Conservation (phyloP, 2,113 vertebrate species). For the Ia io region DNA sequence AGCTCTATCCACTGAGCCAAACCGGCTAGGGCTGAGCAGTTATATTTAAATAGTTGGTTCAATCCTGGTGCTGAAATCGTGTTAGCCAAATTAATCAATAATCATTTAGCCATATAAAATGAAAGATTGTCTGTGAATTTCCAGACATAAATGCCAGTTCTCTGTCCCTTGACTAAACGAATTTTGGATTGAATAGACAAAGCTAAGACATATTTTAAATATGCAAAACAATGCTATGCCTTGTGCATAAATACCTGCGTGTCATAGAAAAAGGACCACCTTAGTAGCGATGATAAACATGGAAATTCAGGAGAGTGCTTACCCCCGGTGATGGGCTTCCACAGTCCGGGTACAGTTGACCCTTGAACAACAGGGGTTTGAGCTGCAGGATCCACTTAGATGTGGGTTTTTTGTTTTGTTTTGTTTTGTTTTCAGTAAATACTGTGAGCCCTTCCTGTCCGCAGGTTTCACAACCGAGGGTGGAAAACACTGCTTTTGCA, state of each 20-base stretch:
- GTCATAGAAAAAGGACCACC: neutral
- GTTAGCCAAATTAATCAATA: neutral
- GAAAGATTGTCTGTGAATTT: neutral
- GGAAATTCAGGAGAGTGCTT: neutral
- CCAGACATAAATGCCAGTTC: neutral
- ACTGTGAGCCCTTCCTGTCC: neutral
- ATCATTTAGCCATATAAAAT: neutral
- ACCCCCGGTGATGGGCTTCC: neutral
- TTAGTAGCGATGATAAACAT: neutral
- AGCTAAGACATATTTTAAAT: neutral
- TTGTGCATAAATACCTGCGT: neutral
- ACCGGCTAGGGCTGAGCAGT: too few species aligned
- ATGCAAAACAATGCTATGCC: neutral
- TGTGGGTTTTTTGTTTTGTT: too few species aligned
- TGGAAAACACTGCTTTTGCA: neutral
- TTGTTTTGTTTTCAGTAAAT: neutral
- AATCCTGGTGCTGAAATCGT: neutral
- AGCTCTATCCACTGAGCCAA: too few species aligned
- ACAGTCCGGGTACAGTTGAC: neutral
- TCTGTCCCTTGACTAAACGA: neutral
- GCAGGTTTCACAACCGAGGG: neutral
- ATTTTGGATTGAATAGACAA: neutral
- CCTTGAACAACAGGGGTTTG: neutral
- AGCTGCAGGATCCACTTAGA: neutral
- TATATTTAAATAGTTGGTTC: neutral